phyloP scores from a whole-genome alignment of 2,113 vertebrate genomes.

The Suncus etruscus region DNA sequence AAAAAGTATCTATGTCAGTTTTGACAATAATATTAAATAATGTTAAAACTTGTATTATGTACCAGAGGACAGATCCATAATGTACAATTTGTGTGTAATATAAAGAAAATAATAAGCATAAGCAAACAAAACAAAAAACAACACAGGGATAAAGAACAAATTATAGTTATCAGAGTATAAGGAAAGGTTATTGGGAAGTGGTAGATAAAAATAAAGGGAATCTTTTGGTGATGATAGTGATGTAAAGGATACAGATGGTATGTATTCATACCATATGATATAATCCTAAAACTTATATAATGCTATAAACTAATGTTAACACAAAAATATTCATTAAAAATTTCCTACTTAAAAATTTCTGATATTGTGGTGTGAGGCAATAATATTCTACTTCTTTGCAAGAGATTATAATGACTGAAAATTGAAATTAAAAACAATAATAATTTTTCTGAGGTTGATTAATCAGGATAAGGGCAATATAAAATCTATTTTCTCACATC shows the following conservation, averaged over 20 bases:
- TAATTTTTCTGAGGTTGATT: slow-evolving; percentile 33
- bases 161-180: not conserved
- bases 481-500: not conserved
- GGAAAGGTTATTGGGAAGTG: not conserved
- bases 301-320: not conserved
- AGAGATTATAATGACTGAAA: not conserved
- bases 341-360: slow-evolving; percentile 16
- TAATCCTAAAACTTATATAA: not conserved
- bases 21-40: not conserved
- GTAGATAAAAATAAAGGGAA: not conserved
- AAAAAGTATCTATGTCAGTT: too few relatives aligned
- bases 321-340: not conserved
- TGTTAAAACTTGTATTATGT: not conserved
- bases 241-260: not conserved
- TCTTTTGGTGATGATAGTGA: not conserved
- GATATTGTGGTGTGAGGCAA: slow-evolving; percentile 18
- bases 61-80: not conserved
- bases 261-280: not conserved
- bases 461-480: not conserved
- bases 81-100: not conserved
- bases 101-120: not conserved
- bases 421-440: not conserved
- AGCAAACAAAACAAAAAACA: not conserved
- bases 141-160: not conserved
- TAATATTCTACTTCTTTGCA: not conserved